Conservation (phyloP, 2,797 vertebrate genomes). For the Esox lucius region DNA sequence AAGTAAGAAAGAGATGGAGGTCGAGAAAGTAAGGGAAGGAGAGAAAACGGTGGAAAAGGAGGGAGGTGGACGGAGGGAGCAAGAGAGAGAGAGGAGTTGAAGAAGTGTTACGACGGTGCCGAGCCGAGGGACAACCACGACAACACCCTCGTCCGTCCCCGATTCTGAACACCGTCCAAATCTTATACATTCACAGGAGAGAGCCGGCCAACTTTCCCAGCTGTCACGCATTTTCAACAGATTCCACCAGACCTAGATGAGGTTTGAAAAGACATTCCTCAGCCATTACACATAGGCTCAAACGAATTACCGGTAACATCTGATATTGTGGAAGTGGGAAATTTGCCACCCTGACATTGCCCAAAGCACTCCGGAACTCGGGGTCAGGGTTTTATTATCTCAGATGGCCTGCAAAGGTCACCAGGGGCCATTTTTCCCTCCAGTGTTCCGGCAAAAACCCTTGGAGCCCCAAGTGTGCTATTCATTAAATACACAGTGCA, state of each 20-base stretch:
- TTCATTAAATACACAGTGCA: constrained; percentile 77
- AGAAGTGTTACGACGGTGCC: neutral
- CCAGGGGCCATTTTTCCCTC: constrained; percentile 50
- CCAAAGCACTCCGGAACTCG: constrained; percentile 89
- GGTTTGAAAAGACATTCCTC: constrained; percentile 90
- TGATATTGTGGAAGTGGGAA: constrained; percentile 97
- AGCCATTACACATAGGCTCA: constrained; percentile 91
- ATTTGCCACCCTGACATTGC: constrained; percentile 91
- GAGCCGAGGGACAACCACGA: constrained; percentile 38
- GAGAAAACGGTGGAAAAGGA: neutral
- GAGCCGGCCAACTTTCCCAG: constrained; percentile 86
- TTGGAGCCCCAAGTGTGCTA: constrained; percentile 76
- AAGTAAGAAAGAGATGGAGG: neutral
- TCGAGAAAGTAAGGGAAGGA: neutral
- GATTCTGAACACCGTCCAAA: constrained; percentile 79
- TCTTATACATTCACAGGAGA: constrained; percentile 83
- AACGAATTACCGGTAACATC: constrained; percentile 96
- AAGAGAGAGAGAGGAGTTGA: constrained; percentile 3
- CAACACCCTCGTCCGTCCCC: constrained; percentile 66
- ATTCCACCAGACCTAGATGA: constrained; percentile 90
- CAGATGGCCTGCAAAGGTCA: constrained; percentile 83
- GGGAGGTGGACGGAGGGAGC: constrained; percentile 17
- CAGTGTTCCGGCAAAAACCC: constrained; percentile 34
- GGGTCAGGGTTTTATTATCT: constrained; percentile 89
- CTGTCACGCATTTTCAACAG: constrained; percentile 98